phyloP scores from a whole-genome alignment of 2,113 vertebrate species.

The Archocentrus centrarchus region DNA sequence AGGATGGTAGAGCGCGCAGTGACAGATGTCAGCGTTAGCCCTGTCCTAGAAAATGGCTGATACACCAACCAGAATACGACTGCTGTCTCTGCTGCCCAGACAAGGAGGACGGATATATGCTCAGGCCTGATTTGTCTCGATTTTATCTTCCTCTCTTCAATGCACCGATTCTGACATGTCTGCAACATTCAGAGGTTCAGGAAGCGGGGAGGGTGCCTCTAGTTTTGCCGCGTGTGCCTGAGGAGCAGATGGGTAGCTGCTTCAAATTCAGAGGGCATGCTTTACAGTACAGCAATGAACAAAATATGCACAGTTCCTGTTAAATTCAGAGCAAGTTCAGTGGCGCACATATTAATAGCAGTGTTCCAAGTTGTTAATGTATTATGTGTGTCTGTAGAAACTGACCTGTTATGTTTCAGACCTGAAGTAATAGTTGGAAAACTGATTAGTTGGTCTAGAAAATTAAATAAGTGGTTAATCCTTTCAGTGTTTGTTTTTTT shows the following conservation, averaged over 20 bases:
- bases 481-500: neutral
- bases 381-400: neutral
- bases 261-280: neutral
- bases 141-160: constrained; percentile 29
- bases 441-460: neutral
- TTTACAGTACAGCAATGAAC: neutral
- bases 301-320: neutral
- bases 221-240: constrained; percentile 16
- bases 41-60: constrained; percentile 41
- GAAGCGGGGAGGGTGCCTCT: neutral
- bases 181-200: constrained; percentile 33
- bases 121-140: constrained; percentile 32
- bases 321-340: neutral
- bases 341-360: neutral
- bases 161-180: constrained; percentile 26
- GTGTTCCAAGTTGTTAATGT: neutral
- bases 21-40: constrained; percentile 48
- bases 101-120: constrained; percentile 3
- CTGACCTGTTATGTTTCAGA: neutral
- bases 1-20: constrained; percentile 19
- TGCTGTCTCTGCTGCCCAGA: neutral
- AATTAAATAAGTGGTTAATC: neutral
- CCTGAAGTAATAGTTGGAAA: neutral
- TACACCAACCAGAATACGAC: constrained; percentile 5
- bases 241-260: constrained; percentile 27